These are phyloP conservation scores for Urophycis tenuis DNA, from an alignment of 2,797 vertebrate genomes.

Conservation along the genomic window DNA sequence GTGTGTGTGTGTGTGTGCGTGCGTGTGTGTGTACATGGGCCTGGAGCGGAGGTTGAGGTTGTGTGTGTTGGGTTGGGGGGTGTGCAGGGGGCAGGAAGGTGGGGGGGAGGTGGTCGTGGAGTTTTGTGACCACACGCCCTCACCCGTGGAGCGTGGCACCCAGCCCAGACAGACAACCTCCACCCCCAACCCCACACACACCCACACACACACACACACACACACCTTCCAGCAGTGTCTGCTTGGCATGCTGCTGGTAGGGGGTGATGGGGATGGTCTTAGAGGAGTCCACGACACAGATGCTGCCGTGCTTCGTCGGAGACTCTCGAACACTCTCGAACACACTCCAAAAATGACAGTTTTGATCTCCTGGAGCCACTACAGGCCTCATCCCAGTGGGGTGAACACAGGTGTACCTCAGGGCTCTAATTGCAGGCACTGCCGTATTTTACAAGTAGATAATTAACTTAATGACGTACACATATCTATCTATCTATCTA, in stretches of 20 bases:
- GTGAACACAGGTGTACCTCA: too few relatives aligned
- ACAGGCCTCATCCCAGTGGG: too few relatives aligned
- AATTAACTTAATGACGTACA: too few relatives aligned
- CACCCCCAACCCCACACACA: too few relatives aligned
- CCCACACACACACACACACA: background rate
- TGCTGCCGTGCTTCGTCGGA: conserved; percentile 43
- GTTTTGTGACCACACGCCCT: conserved; percentile 53
- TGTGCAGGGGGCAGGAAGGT: background rate
- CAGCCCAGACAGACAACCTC: conserved; percentile 57
- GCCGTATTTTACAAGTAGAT: too few relatives aligned
- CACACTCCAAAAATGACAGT: too few relatives aligned
- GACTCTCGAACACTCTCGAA: too few relatives aligned
- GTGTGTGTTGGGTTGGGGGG: background rate
- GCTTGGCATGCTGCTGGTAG: conserved; percentile 35
- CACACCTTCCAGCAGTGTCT: background rate
- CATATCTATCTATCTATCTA: too few relatives aligned
- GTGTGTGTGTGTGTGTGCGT: too few relatives aligned
- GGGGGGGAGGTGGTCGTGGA: conserved; percentile 10
- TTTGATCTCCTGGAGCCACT: too few relatives aligned
- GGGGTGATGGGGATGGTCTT: conserved; percentile 46
- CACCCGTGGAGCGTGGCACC: conserved; percentile 58
- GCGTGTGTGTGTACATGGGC: too few relatives aligned
- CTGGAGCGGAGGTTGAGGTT: background rate
- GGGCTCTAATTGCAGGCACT: too few relatives aligned
- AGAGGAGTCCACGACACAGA: conserved; percentile 58